Base-by-base conservation (phyloP, 2,113 vertebrate genomes). In the Sturnus vulgaris region DNA sequence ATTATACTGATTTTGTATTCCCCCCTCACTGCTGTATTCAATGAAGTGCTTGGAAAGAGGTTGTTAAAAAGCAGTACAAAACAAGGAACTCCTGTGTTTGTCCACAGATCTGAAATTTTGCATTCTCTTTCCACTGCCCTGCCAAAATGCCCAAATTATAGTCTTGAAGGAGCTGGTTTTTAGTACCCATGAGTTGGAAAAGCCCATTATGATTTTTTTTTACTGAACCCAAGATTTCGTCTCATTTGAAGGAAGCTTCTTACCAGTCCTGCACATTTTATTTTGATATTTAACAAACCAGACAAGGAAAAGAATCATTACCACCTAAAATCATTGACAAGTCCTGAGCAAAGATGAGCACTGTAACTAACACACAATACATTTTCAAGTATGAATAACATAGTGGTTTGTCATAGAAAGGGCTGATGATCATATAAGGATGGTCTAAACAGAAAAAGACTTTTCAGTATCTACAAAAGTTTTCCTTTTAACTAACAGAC, bases 51-150 rank as follows among this genome's bases (percentile, higher is more conserved):
- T 73, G 75, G 68, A 88, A 95, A 83, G 59, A 75, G 15, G 40
- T 61, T 88, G 66, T 86, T 92, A 90, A 90, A 94, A 91, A 91
- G 71, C 50, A 88, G 71, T 40, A 50, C 23, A 73, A 90, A 95
- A 92, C 79, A 96, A 88, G 71, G 70, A 93, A 78, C 42, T 95
- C 59, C 47, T 90, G 66, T 92, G 46, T 91, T 76, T 95, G 75
- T 86, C 56, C 88, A 86, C 56, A 81, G 79, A 78, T 75, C 53
- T 77, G 70, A 87, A 92, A 69, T 87, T 79, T 78, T 94, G 77
- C 57, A 28, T 86, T 92, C 37, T 91, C 55, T 91, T 90, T 78
- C 59, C 82, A 60, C 8, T 86, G 56, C 47, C 55, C 42, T 59
- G n/a, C 22, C 90, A 91, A 94, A 91, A 76, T 52, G 33, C 20